phyloP scores from a whole-genome alignment of 2,797 vertebrate species.

The Graptemys geographica region DNA sequence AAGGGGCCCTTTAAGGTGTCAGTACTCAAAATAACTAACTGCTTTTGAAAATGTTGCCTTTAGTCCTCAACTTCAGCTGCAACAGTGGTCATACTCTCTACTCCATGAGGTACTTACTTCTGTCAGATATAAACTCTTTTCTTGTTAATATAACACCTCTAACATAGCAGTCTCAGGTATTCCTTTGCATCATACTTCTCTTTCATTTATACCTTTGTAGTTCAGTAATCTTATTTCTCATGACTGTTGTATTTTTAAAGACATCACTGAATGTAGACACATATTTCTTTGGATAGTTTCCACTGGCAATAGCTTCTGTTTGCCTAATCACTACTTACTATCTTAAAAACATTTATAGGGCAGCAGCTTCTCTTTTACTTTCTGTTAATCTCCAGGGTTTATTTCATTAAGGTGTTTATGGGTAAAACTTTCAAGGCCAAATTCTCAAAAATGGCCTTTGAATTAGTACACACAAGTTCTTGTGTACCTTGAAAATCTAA shows the following conservation, averaged over 20 bases:
- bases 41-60: neutral
- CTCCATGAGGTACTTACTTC: neutral
- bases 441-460: neutral
- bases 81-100: neutral
- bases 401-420: neutral
- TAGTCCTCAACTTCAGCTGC: neutral
- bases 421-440: neutral
- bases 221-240: neutral
- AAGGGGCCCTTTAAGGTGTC: neutral
- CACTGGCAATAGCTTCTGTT: neutral
- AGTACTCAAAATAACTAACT: neutral
- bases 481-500: neutral
- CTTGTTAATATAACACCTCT: neutral
- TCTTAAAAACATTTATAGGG: neutral
- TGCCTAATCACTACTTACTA: neutral
- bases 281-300: neutral
- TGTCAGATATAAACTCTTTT: neutral
- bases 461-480: neutral
- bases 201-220: neutral
- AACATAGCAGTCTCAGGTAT: neutral
- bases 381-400: neutral
- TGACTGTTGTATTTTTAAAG: neutral
- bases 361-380: neutral
- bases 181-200: neutral
- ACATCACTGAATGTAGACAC: neutral